These are phyloP conservation scores for Paradisaea rubra DNA, from an alignment of 2,113 vertebrate species.

Conservation along the genomic window DNA sequence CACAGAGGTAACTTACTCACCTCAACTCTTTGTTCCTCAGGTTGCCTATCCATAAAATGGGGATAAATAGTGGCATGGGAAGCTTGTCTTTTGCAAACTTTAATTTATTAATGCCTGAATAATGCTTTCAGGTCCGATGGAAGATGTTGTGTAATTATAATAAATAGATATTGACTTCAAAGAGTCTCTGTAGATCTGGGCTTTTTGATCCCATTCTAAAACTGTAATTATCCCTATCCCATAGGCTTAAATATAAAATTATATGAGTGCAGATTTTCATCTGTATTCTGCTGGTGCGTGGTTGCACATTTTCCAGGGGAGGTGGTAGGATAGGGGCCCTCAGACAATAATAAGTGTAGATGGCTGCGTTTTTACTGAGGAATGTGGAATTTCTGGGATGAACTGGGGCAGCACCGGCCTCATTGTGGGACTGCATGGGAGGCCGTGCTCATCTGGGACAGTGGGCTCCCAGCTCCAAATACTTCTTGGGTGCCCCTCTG, in stretches of 20 bases:
- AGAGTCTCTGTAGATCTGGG: slow-evolving; percentile 45
- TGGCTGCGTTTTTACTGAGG: neutral
- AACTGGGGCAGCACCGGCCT: neutral
- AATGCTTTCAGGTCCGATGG: slow-evolving; percentile 39
- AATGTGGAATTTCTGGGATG: neutral
- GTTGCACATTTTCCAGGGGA: neutral
- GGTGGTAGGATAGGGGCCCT: neutral
- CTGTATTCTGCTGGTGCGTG: neutral
- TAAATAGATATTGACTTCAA: slow-evolving; percentile 62
- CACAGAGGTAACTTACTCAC: neutral
- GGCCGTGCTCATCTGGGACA: neutral
- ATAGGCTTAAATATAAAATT: slow-evolving; percentile 52
- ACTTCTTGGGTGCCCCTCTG: neutral
- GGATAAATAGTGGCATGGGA: neutral
- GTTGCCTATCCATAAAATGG: neutral
- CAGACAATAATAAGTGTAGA: neutral
- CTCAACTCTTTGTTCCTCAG: neutral
- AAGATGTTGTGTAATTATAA: slow-evolving; percentile 53
- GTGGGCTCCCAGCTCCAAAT: neutral
- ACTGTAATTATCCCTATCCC: slow-evolving; percentile 49
- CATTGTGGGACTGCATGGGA: fast-evolving
- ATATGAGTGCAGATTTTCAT: neutral
- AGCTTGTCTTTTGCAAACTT: neutral
- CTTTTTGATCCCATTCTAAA: slow-evolving; percentile 60
- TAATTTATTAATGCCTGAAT: slow-evolving; percentile 41